Conservation (phyloP, 2,888 invertebrate species). For the Amitus sp. region DNA sequence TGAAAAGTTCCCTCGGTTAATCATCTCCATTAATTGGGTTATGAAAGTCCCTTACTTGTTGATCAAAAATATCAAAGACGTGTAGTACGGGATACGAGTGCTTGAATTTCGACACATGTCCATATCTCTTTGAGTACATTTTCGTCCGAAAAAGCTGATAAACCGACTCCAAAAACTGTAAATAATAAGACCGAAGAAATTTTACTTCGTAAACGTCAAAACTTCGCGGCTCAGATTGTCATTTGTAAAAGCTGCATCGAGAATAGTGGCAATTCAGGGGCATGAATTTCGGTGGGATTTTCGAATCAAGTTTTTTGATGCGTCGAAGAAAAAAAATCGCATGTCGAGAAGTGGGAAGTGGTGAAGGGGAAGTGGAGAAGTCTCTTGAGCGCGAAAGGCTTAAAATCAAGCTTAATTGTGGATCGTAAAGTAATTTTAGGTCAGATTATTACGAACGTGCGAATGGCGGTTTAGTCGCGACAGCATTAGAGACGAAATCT, state of each 20-base stretch:
- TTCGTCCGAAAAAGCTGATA: conserved; percentile 1
- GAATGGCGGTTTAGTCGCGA: conserved; percentile 48
- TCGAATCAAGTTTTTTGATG: no score
- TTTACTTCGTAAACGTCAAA: neutral
- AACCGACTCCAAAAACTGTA: neutral
- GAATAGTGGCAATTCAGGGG: conserved; percentile 24
- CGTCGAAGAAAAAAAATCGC: no score
- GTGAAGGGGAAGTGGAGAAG: conserved; percentile 9
- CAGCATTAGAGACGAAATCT: conserved; percentile 50
- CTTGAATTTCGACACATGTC: conserved; percentile 42
- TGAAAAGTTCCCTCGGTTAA: conserved; percentile 29
- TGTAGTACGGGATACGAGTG: conserved; percentile 50
- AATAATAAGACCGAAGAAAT: neutral
- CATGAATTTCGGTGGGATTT: neutral
- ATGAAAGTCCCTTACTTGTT: conserved; percentile 53
- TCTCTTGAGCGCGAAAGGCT: conserved; percentile 20
- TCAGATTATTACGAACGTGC: conserved; percentile 50
- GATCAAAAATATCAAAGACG: conserved; percentile 53
- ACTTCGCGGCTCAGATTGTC: neutral
- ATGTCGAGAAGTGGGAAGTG: neutral
- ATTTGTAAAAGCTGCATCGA: conserved; percentile 15
- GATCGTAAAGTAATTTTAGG: conserved; percentile 54
- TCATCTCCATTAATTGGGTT: neutral
- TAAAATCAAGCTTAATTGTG: conserved; percentile 37
- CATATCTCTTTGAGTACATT: conserved; percentile 43